Percentiles rank a stretch among this genome's conserved stretches.
These are phyloP conservation scores for Neodiprion pinetum DNA, from an alignment of 1,140 invertebrate genomes.

Conservation along the genomic window DNA sequence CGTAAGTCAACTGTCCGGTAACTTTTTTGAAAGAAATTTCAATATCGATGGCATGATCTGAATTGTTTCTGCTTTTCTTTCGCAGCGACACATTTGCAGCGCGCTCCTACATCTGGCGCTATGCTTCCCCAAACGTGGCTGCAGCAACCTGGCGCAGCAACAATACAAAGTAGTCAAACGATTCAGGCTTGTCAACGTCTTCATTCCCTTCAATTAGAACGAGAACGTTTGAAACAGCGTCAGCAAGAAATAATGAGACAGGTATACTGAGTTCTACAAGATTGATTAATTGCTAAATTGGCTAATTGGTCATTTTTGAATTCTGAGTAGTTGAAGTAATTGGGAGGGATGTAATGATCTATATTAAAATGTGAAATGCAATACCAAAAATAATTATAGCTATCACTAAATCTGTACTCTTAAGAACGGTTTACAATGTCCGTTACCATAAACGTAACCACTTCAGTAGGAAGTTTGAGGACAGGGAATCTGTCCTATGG, in stretches of 20 bases:
- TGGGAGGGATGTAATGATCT: too few species aligned
- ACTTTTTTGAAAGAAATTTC: slow-evolving; percentile 14
- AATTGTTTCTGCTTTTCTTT: slow-evolving; percentile 32
- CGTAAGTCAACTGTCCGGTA: slow-evolving; percentile 72
- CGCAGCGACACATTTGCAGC: slow-evolving; percentile 76
- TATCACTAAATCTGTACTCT: too few species aligned
- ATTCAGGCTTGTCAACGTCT: slow-evolving; percentile 77
- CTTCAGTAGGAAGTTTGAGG: too few species aligned
- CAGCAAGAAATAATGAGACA: slow-evolving; percentile 89
- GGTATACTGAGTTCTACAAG: slow-evolving; percentile 59
- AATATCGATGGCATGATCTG: neutral
- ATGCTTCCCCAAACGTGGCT: slow-evolving; percentile 67
- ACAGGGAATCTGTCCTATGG: too few species aligned
- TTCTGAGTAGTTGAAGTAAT: too few species aligned
- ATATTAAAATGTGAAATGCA: too few species aligned
- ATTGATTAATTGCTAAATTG: slow-evolving; percentile 22
- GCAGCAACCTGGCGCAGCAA: slow-evolving; percentile 53
- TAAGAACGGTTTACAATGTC: too few species aligned
- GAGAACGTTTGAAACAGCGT: slow-evolving; percentile 84
- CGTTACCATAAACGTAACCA: too few species aligned
- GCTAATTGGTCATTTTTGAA: neutral
- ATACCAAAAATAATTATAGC: too few species aligned
- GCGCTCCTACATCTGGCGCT: slow-evolving; percentile 67
- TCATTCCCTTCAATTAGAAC: slow-evolving; percentile 85
- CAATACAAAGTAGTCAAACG: slow-evolving; percentile 62